Percentiles rank a stretch among this genome's conserved stretches.
phyloP scores from a whole-genome alignment of 30 jellyfish, hydroid and myxozoan genomes.

The Calvadosia cruxmelitensis region DNA sequence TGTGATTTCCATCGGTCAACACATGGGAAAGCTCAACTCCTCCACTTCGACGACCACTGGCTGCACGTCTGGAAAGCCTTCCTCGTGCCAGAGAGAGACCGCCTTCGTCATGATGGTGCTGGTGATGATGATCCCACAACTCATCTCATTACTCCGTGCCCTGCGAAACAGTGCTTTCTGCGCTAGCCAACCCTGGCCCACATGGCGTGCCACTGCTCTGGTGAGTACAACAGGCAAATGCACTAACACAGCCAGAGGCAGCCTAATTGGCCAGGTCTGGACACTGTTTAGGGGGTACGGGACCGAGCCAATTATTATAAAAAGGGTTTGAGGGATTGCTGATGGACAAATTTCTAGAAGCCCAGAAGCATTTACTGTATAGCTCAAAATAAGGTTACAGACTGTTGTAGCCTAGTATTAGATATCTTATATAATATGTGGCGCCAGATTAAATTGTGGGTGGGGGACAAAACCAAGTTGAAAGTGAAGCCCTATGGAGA shows the following conservation, averaged over 20 bases:
- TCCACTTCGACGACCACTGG: not conserved
- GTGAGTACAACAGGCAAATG: constrained; percentile 14
- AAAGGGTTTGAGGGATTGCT: too few species aligned
- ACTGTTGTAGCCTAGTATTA: too few species aligned
- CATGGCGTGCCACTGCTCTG: constrained; percentile 28
- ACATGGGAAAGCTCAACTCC: not conserved
- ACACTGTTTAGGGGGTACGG: too few species aligned
- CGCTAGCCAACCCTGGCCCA: constrained; percentile 49
- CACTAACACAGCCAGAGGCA: not conserved
- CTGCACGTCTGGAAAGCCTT: not conserved
- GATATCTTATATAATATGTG: too few species aligned
- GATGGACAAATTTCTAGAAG: too few species aligned
- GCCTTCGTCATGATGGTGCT: constrained; percentile 49
- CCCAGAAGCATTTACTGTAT: too few species aligned
- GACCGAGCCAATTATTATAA: too few species aligned
- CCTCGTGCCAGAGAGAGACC: not conserved
- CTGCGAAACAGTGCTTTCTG: constrained; percentile 35
- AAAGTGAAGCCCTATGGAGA: too few species aligned
- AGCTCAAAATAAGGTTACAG: too few species aligned
- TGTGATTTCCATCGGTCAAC: constrained; percentile 38
- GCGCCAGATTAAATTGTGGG: too few species aligned
- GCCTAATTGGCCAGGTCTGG: too few species aligned
- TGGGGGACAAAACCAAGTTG: too few species aligned
- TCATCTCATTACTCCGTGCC: constrained; percentile 25
- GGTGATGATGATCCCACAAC: constrained; percentile 56